Percentiles rank a stretch among this genome's conserved stretches.
These are phyloP conservation scores for Fissipunctia ypsillon DNA, from an alignment of 2,888 invertebrate genomes.

Conservation along the genomic window DNA sequence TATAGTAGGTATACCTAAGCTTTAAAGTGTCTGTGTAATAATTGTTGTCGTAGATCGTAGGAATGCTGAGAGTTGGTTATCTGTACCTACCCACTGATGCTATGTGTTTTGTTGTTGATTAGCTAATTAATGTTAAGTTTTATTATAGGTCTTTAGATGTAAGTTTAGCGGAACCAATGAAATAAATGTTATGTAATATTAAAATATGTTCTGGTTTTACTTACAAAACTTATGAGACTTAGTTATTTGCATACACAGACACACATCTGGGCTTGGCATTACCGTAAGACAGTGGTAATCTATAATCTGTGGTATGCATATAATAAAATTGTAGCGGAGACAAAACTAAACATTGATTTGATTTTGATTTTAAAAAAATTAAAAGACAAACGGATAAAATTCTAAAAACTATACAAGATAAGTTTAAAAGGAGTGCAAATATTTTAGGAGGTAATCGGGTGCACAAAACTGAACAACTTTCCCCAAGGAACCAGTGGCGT, in stretches of 20 bases:
- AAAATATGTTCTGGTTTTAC: conserved; percentile 52
- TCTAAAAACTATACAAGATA: too few species aligned
- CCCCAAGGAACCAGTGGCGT: too few species aligned
- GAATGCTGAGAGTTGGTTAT: conserved; percentile 53
- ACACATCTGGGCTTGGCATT: neutral
- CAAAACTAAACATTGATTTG: too few species aligned
- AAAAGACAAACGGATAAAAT: too few species aligned
- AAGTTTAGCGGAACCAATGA: conserved; percentile 83
- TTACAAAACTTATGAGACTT: conserved; percentile 4
- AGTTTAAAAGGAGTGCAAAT: too few species aligned
- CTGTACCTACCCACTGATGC: conserved; percentile 80
- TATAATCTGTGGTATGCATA: too few species aligned
- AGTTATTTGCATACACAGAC: too few species aligned
- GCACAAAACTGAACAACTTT: too few species aligned
- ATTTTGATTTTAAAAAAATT: too few species aligned
- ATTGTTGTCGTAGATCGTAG: conserved; percentile 55
- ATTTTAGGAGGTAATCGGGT: too few species aligned
- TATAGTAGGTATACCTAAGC: conserved; percentile 66
- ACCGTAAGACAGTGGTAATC: neutral
- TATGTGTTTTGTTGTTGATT: conserved; percentile 81
- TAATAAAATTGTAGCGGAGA: too few species aligned
- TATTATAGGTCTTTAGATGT: conserved; percentile 62
- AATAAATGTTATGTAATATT: conserved; percentile 73
- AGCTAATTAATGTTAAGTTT: conserved; percentile 70
- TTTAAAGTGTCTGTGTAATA: conserved; percentile 70